Evolutionary conservation across 1,140 invertebrate genomes (phyloP), one percentile per base, ranked within the genome.

Genomic region (Nixonia krombeini): DNA sequence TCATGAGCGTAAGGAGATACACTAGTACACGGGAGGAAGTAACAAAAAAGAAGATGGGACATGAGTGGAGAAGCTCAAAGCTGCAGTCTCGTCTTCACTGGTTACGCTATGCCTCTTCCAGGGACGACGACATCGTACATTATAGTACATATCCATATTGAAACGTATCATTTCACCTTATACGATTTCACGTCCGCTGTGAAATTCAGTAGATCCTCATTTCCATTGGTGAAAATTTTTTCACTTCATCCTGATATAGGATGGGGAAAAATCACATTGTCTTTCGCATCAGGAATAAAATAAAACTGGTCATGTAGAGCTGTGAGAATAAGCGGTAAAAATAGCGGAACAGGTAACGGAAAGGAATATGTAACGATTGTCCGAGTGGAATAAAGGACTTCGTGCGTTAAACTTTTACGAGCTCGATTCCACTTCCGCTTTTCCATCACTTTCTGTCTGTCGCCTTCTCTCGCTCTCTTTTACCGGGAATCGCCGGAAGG

Each of bases 281-380:
- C 45, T 18, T 44, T 29, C 23, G 29, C 38, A 58, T 53, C 23
- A 37, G 15, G 2, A 57, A 58, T 50, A 66, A 66, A 58, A 37
- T 55, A 13, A 7, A 47, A 46, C 21, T 50, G 28, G 18, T 33
- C 41, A 2, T 8, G 29, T 8, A 31, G 29, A 38, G 42, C 15
- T n/a, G 28, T 38, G 47, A 47, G 50, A 47, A 53, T 57, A 57
- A 66, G 45, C 64, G 45, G 55, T 58, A 56, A 61, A 61, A 53
- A 13, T 42, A 33, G 13, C 52, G 33, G 29, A 55, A 63, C 50
- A 23, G 33, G 13, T 23, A 46, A 38, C 28, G 46, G 42, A 65
- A 65, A 58, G 35, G 55, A 66, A 66, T 66, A 58, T 50, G 62
- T 58, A 58, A 66, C 62, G 53, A 66, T 53, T 58, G 62, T 57